These are phyloP conservation scores for Phyllotreta striolata DNA, from an alignment of 2,888 invertebrate species.

Conservation along the genomic window DNA sequence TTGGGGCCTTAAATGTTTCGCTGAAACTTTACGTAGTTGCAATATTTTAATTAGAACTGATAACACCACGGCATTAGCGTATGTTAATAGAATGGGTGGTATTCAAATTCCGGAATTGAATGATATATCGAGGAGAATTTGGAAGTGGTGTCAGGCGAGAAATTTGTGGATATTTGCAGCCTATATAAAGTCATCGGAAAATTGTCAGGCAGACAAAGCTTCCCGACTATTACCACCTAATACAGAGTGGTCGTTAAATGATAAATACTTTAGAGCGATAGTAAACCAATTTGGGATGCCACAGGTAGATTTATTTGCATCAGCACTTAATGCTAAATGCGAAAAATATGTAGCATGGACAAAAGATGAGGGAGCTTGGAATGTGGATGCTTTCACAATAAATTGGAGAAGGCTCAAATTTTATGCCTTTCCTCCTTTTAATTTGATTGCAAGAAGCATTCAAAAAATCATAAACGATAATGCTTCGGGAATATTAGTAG, in stretches of 20 bases:
- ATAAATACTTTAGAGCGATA: conserved; percentile 1
- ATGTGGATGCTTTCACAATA: conserved; percentile 48
- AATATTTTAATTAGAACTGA: conserved; percentile 41
- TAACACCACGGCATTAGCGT: conserved; percentile 42
- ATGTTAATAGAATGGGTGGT: conserved; percentile 44
- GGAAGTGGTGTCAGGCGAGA: conserved; percentile 44
- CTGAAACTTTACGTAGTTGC: conserved; percentile 25
- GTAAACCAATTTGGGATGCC: conserved; percentile 11
- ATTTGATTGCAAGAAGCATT: conserved; percentile 43
- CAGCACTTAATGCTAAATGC: conserved; percentile 24
- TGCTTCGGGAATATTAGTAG: conserved; percentile 47
- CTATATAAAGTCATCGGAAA: conserved; percentile 41
- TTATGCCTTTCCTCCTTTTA: conserved; percentile 51
- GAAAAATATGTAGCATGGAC: conserved; percentile 42
- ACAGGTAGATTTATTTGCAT: conserved; percentile 33
- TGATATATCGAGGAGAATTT: conserved; percentile 42
- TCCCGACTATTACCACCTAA: conserved; percentile 37
- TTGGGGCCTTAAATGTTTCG: conserved; percentile 43
- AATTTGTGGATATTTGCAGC: conserved; percentile 42
- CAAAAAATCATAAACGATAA: conserved; percentile 48
- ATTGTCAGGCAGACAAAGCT: conserved; percentile 42
- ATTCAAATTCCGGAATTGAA: conserved; percentile 41
- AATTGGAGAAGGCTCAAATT: conserved; percentile 34
- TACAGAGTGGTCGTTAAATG: conserved; percentile 36
- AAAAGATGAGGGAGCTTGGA: conserved; percentile 41